Percentiles rank a stretch among this genome's conserved stretches.
Evolutionary conservation across 2,797 vertebrate species (phyloP).

Genomic region (Pitangus sulphuratus): DNA sequence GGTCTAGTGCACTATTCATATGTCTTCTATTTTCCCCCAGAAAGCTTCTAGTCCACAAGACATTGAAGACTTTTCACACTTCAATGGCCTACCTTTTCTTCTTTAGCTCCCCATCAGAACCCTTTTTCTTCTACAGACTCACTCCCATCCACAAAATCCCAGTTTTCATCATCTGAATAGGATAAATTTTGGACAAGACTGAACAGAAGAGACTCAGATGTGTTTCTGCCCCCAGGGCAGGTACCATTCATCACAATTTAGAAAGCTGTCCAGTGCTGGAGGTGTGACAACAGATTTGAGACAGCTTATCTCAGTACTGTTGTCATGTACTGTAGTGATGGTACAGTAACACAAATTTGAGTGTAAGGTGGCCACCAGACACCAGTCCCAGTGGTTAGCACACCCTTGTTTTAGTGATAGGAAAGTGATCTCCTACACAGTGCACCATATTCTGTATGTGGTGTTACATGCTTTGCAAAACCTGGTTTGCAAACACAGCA

Average conservation of each 20-base stretch:
- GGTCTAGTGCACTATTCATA: not conserved
- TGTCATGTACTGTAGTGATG: not conserved
- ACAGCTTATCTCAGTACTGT: not conserved
- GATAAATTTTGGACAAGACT: not conserved
- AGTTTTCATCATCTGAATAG: not conserved
- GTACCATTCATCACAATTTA: not conserved
- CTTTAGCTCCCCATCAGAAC: not conserved
- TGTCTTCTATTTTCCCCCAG: not conserved
- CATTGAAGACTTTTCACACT: not conserved
- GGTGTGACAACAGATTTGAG: not conserved
- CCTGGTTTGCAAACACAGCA: not conserved
- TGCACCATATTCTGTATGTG: not conserved
- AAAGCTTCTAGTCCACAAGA: not conserved
- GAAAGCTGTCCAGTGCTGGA: not conserved
- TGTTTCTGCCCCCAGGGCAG: not conserved
- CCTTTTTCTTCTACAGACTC: not conserved
- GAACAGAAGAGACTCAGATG: not conserved
- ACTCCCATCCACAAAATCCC: not conserved
- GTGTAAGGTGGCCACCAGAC: not conserved
- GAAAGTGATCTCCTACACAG: not conserved
- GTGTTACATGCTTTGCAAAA: not conserved
- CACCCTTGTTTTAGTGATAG: accelerated
- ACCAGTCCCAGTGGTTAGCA: not conserved
- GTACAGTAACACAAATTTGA: not conserved
- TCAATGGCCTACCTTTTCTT: not conserved